Evolutionary conservation across 2,888 invertebrate genomes (phyloP), one percentile per base, ranked within the genome.

Genomic region (Ectemnius continuus): DNA sequence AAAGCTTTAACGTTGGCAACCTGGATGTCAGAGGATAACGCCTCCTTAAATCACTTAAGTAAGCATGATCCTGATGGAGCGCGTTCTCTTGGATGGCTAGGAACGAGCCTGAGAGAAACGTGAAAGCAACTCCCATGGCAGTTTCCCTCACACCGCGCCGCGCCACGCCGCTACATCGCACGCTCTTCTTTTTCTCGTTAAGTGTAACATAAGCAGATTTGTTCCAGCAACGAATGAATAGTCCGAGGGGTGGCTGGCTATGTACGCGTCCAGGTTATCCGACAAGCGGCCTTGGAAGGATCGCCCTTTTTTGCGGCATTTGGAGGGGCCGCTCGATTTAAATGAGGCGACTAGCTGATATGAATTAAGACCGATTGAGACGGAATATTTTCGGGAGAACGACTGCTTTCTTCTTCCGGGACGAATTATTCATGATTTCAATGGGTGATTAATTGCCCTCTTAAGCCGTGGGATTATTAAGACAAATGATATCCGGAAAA

Each of bases 361-460:
- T 66, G 76, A 83, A 83, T 83, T 83, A 83, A 83, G 83, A 81
- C 75, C 73, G 72, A 73, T 70, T 75, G 73, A 67, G 48, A 70
- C 69, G 69, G 78, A 75, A 83, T 81, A 83, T 84, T 84, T 82
- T 84, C 61, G 73, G 73, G 60, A 75, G 47, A 60, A 58, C 61
- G 68, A 61, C 61, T 71, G 75, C 66, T 75, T 76, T 79, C 67
- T 67, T 67, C 56, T 61, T 11, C 36, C 48, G 46, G 46, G 61
- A 81, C 81, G 73, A 81, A 84, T 84, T 82, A 84, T 84, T 84
- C 80, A 82, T 74, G 79, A 71, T 76, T 77, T 70, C 78, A 71
- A 81, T 81, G 78, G 76, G 73, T 84, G 84, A 84, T 84, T 84
- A 84, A 84, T 84, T 76, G 76, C 71, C 46, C 14, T 65, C 71